These are phyloP conservation scores for Eudyptes chrysolophus DNA, from an alignment of 2,113 vertebrate genomes.

Conservation along the genomic window DNA sequence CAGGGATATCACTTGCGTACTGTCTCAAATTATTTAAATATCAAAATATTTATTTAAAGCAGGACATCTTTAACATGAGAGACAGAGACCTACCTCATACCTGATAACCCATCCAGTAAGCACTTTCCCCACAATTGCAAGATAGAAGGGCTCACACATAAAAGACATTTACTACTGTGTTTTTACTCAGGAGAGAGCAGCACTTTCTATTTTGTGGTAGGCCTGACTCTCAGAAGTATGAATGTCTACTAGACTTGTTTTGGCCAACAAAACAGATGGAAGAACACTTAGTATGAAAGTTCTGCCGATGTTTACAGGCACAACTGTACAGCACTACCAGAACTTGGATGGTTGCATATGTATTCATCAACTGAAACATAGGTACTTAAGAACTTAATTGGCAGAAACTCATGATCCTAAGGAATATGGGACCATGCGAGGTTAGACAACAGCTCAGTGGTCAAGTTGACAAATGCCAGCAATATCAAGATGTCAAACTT, in stretches of 20 bases:
- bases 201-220: background rate
- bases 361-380: background rate
- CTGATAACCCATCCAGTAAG: background rate
- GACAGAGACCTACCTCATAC: background rate
- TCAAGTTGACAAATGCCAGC: background rate
- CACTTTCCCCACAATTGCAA: background rate
- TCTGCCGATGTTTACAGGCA: background rate
- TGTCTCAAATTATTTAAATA: background rate
- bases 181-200: background rate
- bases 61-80: background rate
- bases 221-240: background rate
- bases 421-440: fast-evolving
- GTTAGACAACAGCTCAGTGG: background rate
- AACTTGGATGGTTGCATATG: background rate
- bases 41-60: background rate
- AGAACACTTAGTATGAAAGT: background rate
- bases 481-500: background rate
- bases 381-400: background rate
- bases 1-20: background rate
- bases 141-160: background rate
- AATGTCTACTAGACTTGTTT: background rate
- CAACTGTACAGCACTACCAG: background rate
- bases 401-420: background rate
- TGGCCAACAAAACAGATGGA: background rate
- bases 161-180: background rate